phyloP scores from a whole-genome alignment of 2,797 vertebrate species.

The Otolemur crassicaudatus region DNA sequence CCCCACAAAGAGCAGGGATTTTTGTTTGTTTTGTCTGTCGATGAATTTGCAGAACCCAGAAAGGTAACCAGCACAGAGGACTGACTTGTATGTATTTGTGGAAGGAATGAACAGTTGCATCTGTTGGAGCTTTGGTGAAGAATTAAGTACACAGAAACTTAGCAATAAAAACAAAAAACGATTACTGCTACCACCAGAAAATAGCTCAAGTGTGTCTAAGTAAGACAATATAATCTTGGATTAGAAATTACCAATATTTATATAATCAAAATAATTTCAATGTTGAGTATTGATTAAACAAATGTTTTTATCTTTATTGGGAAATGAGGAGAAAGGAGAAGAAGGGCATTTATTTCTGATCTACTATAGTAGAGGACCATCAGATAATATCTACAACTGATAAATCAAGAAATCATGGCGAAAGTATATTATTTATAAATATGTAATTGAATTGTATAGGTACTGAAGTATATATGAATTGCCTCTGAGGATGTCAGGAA shows the following conservation, averaged over 20 bases:
- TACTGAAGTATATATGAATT: background rate
- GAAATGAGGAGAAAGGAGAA: background rate
- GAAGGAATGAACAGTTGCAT: background rate
- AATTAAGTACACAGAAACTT: background rate
- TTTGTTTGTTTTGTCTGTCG: background rate
- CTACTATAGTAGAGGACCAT: background rate
- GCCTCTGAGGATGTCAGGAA: background rate
- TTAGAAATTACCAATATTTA: conserved; percentile 14
- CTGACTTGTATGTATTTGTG: background rate
- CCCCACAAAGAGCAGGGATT: background rate
- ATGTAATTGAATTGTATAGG: too few relatives aligned
- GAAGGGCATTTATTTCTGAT: background rate
- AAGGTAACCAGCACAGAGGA: background rate
- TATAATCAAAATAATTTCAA: background rate
- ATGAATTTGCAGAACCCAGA: background rate
- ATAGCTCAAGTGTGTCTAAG: background rate
- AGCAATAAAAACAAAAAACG: background rate
- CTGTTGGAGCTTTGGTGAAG: background rate
- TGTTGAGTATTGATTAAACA: background rate
- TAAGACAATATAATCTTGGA: background rate
- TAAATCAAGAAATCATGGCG: background rate
- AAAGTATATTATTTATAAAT: background rate
- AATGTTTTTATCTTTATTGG: background rate
- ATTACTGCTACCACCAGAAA: background rate
- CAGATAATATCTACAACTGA: background rate